Evolutionary conservation across 2,888 invertebrate species (phyloP), one percentile per base, ranked within the genome.

Genomic region (Eristalis arbustorum): DNA sequence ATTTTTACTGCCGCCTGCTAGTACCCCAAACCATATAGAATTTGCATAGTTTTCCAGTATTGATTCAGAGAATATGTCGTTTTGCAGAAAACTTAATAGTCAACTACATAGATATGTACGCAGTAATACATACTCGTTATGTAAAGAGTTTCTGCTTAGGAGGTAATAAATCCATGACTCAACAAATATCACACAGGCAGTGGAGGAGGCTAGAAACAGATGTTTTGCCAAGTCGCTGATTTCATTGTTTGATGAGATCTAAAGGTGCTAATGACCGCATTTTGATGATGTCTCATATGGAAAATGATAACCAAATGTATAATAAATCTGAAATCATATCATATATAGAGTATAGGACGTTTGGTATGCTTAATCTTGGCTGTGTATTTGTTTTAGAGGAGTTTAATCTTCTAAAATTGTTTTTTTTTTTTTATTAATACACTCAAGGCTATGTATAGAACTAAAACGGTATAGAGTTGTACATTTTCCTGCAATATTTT

Each of bases 31-130:
- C 8, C 64, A 64, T 3, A 42, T 28, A 62, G 10, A 18, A 77
- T 79, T 74, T 75, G 69, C 62, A 74, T 69, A 79, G 49, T 79
- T 73, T 84, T 76, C 57, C 59, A 63, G 80, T 68, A 74, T 75
- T 25, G 63, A 81, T 81, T 80, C 28, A 13, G 66, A 13, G 56
- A 67, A 68, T 56, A 68, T 64, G 64, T 64, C 57, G 63, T 59
- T 64, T 72, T 84, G 67, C 62, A 72, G 18, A 40, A 63, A 67
- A 66, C 59, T 67, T 61, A 66, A 79, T 78, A 71, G 69, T 68
- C 14, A 40, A 25, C n/a, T n/a, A n/a, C n/a, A 11, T 25, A 13
- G 59, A 31, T 59, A 56, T 25, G 10, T 66, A 42, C 23, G 31
- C 11, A 28, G 49, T 4, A 4, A 31, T 4, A 5, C 4, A 31